Evolutionary conservation across 1,140 invertebrate genomes (phyloP).

Genomic region (Musca domestica): DNA sequence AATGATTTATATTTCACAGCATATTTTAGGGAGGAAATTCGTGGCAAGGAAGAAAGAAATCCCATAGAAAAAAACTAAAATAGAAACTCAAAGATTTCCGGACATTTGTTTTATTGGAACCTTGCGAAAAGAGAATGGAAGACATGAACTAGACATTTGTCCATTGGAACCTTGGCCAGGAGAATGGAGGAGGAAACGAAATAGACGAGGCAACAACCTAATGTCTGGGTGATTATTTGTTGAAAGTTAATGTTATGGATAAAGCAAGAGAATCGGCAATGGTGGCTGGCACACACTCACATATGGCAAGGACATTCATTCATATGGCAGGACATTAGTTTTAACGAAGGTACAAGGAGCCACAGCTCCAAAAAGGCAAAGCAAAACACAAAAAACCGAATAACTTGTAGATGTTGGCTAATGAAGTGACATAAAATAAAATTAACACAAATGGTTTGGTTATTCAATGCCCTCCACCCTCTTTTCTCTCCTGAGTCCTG

Average conservation of each 20-base stretch:
- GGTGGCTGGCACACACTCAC: too few species aligned
- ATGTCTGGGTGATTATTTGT: slow-evolving; percentile 11
- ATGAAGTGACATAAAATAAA: slow-evolving; percentile 21
- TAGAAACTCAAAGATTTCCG: too few species aligned
- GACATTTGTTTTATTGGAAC: background rate
- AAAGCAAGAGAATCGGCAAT: background rate
- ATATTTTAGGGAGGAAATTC: background rate
- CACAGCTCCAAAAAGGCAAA: too few species aligned
- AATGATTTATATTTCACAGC: slow-evolving; percentile 10
- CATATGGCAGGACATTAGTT: too few species aligned
- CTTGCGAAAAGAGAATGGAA: background rate
- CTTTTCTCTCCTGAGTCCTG: too few species aligned
- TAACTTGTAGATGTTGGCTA: background rate
- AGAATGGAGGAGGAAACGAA: too few species aligned
- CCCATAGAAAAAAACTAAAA: background rate
- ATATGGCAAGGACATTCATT: background rate
- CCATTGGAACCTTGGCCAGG: background rate
- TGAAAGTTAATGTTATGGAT: slow-evolving; percentile 11
- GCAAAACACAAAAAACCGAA: background rate
- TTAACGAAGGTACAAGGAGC: too few species aligned
- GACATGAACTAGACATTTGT: background rate
- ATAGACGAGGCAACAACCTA: too few species aligned
- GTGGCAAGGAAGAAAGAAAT: background rate
- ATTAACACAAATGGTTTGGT: slow-evolving; percentile 15
- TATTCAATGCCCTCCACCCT: too few species aligned